These are phyloP conservation scores for Piprites chloris DNA, from an alignment of 2,113 vertebrate genomes.

Conservation along the genomic window DNA sequence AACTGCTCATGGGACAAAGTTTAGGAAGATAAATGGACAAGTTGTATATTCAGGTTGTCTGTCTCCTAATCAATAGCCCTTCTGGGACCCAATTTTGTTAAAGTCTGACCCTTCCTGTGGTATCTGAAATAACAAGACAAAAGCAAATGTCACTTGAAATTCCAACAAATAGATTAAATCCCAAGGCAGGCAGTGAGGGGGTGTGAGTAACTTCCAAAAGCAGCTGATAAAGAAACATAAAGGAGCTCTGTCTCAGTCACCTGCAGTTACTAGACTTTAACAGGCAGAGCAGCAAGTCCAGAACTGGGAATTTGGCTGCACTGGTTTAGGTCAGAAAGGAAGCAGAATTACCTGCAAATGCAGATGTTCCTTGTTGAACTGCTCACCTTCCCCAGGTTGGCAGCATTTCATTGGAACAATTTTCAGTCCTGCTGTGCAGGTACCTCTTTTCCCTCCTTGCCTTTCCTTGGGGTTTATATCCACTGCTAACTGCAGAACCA, in stretches of 20 bases:
- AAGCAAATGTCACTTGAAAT: not conserved
- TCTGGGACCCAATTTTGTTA: not conserved
- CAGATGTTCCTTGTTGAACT: not conserved
- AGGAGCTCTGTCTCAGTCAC: not conserved
- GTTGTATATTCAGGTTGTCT: not conserved
- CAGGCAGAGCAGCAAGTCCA: not conserved
- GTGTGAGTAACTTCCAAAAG: not conserved
- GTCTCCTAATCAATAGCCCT: not conserved
- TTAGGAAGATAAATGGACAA: not conserved
- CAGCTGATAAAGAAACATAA: not conserved
- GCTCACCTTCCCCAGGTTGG: not conserved
- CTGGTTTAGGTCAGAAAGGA: not conserved
- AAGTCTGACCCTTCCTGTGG: not conserved
- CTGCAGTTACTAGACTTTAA: too few relatives aligned
- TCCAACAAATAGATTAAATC: not conserved
- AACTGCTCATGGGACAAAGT: not conserved
- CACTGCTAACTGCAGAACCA: not conserved
- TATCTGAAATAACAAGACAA: not conserved
- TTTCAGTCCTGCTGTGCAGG: not conserved
- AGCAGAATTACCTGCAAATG: not conserved
- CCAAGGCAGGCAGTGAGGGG: not conserved
- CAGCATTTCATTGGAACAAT: not conserved
- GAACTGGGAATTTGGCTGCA: not conserved
- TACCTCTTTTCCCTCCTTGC: not conserved
- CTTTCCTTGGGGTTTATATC: not conserved